These are phyloP conservation scores for Porites lutea DNA, from an alignment of 64 coral and sea anemone species.

Conservation along the genomic window DNA sequence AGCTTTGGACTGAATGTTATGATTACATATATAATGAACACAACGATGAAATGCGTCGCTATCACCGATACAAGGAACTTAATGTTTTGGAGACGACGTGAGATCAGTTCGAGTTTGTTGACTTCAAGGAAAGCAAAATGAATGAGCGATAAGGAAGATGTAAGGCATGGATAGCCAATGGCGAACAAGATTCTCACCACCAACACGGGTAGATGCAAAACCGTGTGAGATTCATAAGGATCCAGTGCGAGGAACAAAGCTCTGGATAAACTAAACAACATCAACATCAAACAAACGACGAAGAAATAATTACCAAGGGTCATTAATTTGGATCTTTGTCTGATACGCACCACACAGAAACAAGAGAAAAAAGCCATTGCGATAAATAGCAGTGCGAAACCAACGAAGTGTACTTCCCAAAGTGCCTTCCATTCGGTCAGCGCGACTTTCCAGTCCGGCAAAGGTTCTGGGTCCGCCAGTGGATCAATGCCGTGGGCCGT, in stretches of 20 bases:
- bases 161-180: constrained; percentile 82
- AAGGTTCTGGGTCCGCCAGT: constrained; percentile 65
- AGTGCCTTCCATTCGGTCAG: constrained; percentile 55
- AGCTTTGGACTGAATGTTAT: constrained; percentile 74
- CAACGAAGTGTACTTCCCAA: constrained; percentile 82
- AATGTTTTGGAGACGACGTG: constrained; percentile 77
- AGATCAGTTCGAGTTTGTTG: constrained; percentile 59
- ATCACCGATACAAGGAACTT: constrained; percentile 79
- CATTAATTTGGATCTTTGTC: constrained; percentile 39
- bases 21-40: constrained; percentile 54
- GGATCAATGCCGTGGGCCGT: background rate
- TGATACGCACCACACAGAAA: constrained; percentile 67
- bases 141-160: constrained; percentile 79
- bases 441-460: constrained; percentile 73
- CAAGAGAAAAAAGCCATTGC: constrained; percentile 58
- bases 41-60: constrained; percentile 71
- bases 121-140: constrained; percentile 89
- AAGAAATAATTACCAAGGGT: constrained; percentile 76
- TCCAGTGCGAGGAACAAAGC: constrained; percentile 69
- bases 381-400: constrained; percentile 69
- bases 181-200: constrained; percentile 68
- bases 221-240: constrained; percentile 75
- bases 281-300: constrained; percentile 71
- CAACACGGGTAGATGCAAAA: constrained; percentile 67
- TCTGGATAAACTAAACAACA: constrained; percentile 71